Evolutionary conservation across 2,113 vertebrate species (phyloP), one percentile per base, ranked within the genome.

Genomic region (Buteo buteo): DNA sequence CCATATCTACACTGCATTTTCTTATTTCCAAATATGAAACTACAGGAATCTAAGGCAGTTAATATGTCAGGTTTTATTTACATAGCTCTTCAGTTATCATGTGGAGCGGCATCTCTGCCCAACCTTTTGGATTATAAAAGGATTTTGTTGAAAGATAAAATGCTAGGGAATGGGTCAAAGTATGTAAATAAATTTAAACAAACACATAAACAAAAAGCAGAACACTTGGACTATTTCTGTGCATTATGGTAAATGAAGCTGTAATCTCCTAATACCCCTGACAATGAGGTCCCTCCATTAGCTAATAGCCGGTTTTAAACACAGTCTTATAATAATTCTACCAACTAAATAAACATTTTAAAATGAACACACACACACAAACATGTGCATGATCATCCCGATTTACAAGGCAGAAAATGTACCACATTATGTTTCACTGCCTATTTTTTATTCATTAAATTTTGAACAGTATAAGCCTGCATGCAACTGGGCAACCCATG

Each of bases 211-310:
- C 69, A 88, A 82, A 97, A 96, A 91, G 47, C 80, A 85, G 89
- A 95, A 61, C 82, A 42, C 90, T 96, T 59, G 90, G 80, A 50
- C 85, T 96, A 83, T 95, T 73, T 95, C 90, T 88, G 57, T 87
- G 84, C 65, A 64, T 96, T 96, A 96, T 52, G 50, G 91, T 49
- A 96, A 97, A 96, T 93, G 81, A 89, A 95, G 52, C 94, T 50
- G 29, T 89, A 90, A 97, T 97, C 85, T 96, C 87, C 93, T 97
- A 97, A 97, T 97, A 94, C 88, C 58, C 83, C 85, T 81, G 74
- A 93, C 22, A 8, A 90, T 21, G 57, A 76, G 61, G 82, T 88
- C 96, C 95, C 85, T 97, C 94, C 86, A 65, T 98, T 94, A 98
- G 84, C 93, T 96, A 98, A 97, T 93, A 93, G 78, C 58, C 18